Conservation (phyloP, 2,888 invertebrate species). For the Drosophila tripunctata region DNA sequence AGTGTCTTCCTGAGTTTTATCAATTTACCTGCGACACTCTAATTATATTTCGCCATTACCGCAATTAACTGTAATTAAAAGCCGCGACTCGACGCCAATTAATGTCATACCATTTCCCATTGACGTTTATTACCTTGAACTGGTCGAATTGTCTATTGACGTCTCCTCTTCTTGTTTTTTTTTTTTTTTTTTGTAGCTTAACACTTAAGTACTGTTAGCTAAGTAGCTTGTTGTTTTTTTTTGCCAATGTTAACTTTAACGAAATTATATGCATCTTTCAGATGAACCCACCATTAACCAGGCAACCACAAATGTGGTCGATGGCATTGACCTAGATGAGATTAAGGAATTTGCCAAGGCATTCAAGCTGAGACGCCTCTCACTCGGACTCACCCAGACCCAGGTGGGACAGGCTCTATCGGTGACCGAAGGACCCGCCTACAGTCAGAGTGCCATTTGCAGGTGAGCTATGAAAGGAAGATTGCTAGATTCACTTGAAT, state of each 20-base stretch:
- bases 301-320: slow-evolving; percentile 96
- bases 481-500: not conserved
- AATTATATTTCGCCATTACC: slow-evolving; percentile 81
- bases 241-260: slow-evolving; percentile 32
- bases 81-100: slow-evolving; percentile 56
- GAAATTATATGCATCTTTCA: slow-evolving; percentile 81
- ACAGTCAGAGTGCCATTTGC: slow-evolving; percentile 99
- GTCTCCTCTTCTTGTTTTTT: not conserved
- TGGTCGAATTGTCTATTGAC: not conserved
- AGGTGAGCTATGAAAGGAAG: slow-evolving; percentile 87
- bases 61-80: slow-evolving; percentile 80
- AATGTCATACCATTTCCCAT: slow-evolving; percentile 54
- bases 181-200: slow-evolving; percentile 21
- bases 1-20: slow-evolving; percentile 52
- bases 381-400: slow-evolving; percentile 97
- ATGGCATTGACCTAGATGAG: slow-evolving; percentile 98
- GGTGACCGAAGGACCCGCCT: slow-evolving; percentile 98
- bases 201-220: slow-evolving; percentile 37
- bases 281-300: slow-evolving; percentile 97
- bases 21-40: slow-evolving; percentile 66
- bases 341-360: slow-evolving; percentile 99
- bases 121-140: slow-evolving; percentile 48
- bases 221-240: not conserved
- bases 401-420: slow-evolving; percentile 99
- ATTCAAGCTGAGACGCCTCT: slow-evolving; percentile 96